Conservation (phyloP, 2,113 vertebrate species). For the Crotalus tigris region DNA sequence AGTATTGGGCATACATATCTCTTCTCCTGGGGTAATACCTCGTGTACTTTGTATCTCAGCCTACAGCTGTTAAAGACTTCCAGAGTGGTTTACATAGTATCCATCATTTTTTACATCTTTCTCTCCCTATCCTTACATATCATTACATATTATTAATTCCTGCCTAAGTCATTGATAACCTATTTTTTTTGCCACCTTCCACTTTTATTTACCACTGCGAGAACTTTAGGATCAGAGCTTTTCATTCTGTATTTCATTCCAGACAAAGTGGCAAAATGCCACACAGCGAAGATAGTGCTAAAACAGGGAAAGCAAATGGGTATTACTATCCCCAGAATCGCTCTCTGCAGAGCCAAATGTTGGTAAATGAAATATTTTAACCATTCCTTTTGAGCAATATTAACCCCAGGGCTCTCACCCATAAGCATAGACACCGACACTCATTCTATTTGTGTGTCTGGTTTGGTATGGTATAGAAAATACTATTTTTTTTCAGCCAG, state of each 20-base stretch:
- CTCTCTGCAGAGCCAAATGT: background rate
- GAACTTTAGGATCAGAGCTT: background rate
- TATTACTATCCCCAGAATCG: background rate
- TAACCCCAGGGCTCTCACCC: background rate
- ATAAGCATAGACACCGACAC: background rate
- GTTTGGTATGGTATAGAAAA: background rate
- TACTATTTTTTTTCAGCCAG: background rate
- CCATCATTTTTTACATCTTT: background rate
- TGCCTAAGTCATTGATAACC: background rate
- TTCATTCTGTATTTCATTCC: background rate
- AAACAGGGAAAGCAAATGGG: background rate
- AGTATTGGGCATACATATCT: background rate
- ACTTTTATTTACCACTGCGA: background rate
- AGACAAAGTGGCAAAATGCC: background rate
- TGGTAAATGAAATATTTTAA: background rate
- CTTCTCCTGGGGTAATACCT: background rate
- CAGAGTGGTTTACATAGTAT: background rate
- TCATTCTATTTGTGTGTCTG: background rate
- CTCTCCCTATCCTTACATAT: background rate
- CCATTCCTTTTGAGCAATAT: background rate
- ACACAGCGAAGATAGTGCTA: background rate
- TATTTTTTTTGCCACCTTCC: background rate
- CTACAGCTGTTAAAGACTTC: background rate
- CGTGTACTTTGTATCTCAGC: background rate
- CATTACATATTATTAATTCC: background rate